A percentile compares a stretch with the other conserved stretches of the same genome.
Conservation (phyloP, 2,113 vertebrate species). For the Rynchops niger region DNA sequence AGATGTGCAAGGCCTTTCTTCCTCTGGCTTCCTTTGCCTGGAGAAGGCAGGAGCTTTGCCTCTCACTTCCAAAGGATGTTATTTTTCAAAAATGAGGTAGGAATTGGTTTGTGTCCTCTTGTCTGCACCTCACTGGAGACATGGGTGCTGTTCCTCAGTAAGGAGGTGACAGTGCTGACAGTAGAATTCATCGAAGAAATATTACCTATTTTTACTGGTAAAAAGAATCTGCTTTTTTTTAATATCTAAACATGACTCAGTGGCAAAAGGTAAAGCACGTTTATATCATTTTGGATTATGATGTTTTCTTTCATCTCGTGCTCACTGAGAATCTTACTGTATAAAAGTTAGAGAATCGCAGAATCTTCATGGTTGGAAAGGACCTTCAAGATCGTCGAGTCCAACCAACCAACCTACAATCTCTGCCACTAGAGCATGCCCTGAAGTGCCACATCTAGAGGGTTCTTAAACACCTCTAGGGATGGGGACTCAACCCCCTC, state of each 20-base stretch:
- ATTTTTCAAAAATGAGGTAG: not conserved
- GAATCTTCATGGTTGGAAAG: too few species aligned
- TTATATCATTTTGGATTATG: too few species aligned
- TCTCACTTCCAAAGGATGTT: fast-evolving
- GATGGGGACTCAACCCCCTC: too few species aligned
- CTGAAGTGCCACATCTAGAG: too few species aligned
- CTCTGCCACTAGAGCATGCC: too few species aligned
- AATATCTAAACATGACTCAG: not conserved
- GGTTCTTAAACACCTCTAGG: too few species aligned
- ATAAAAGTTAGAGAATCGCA: too few species aligned
- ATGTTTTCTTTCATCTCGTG: not conserved
- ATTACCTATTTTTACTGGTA: not conserved
- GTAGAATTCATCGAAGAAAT: not conserved
- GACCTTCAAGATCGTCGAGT: too few species aligned
- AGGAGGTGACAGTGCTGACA: not conserved
- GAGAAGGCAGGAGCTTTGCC: not conserved
- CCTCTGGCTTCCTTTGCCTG: not conserved
- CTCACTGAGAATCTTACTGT: not conserved
- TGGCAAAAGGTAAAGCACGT: not conserved
- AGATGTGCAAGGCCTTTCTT: not conserved
- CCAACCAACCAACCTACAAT: too few species aligned
- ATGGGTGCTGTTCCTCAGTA: fast-evolving
- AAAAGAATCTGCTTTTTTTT: not conserved
- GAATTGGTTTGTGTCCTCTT: not conserved
- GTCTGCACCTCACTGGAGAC: not conserved